These are phyloP conservation scores for Scaptomyza parva DNA, from an alignment of 2,888 invertebrate species.

Conservation along the genomic window DNA sequence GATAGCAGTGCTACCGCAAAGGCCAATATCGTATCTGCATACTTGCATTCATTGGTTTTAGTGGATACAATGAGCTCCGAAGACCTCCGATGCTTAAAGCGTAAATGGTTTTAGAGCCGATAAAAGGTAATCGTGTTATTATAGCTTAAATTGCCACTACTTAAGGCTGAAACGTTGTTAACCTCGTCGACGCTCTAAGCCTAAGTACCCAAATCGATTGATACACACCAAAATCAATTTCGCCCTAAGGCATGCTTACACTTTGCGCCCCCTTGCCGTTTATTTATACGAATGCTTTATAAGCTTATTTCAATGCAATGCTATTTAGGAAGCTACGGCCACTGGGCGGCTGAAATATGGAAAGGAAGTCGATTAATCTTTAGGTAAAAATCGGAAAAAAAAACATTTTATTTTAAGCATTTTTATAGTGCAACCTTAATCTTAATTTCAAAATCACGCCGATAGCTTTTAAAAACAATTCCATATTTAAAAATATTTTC, in stretches of 20 bases:
- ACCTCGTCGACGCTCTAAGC: constrained; percentile 35
- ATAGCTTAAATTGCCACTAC: constrained; percentile 45
- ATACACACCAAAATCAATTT: constrained; percentile 42
- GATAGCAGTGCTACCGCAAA: constrained; percentile 14
- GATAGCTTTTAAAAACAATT: too few species aligned
- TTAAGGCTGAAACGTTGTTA: constrained; percentile 37
- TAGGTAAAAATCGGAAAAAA: too few species aligned
- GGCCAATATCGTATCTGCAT: constrained; percentile 22
- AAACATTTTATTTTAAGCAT: too few species aligned
- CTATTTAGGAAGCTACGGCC: too few species aligned
- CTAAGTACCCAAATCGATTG: constrained; percentile 34
- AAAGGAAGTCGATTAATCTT: too few species aligned
- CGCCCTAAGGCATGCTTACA: not conserved
- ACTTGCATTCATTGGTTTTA: constrained; percentile 29
- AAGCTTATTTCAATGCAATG: too few species aligned
- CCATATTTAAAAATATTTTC: too few species aligned
- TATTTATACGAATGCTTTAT: too few species aligned
- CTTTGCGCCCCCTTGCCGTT: too few species aligned
- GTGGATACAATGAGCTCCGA: constrained; percentile 16
- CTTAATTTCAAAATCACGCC: too few species aligned
- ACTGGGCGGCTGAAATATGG: too few species aligned
- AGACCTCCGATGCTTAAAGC: constrained; percentile 51
- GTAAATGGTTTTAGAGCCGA: constrained; percentile 44
- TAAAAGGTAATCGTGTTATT: constrained; percentile 26
- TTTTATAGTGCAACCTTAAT: too few species aligned